Conservation (phyloP, 2,113 vertebrate genomes). For the mouse (Mus musculus) region DNA sequence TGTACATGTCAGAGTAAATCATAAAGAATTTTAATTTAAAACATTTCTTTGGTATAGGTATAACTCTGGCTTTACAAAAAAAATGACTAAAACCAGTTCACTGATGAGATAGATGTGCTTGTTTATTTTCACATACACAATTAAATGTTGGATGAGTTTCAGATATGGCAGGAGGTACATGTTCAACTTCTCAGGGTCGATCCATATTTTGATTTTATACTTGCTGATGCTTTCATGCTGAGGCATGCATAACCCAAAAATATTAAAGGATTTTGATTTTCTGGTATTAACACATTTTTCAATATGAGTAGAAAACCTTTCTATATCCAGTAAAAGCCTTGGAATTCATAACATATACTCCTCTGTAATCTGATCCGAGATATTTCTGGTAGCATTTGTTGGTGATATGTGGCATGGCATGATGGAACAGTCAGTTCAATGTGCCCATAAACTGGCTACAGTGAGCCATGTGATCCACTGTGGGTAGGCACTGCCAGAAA, state of each 20-base stretch:
- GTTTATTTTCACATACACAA: background rate
- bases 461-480: background rate
- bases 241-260: background rate
- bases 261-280: background rate
- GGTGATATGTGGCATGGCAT: background rate
- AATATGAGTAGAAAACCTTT: background rate
- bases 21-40: background rate
- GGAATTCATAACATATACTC: background rate
- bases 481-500: background rate
- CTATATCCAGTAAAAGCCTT: background rate
- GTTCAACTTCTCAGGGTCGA: no score
- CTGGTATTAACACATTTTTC: background rate
- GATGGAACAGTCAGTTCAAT: background rate
- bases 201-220: background rate
- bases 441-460: background rate
- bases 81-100: background rate
- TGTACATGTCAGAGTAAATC: background rate
- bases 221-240: background rate
- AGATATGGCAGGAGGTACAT: background rate
- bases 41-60: background rate
- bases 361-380: background rate
- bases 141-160: background rate
- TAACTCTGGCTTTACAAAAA: background rate
- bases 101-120: background rate
- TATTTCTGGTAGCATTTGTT: background rate